These are phyloP conservation scores for Iguana delicatissima DNA, from an alignment of 2,797 vertebrate species.

Conservation along the genomic window DNA sequence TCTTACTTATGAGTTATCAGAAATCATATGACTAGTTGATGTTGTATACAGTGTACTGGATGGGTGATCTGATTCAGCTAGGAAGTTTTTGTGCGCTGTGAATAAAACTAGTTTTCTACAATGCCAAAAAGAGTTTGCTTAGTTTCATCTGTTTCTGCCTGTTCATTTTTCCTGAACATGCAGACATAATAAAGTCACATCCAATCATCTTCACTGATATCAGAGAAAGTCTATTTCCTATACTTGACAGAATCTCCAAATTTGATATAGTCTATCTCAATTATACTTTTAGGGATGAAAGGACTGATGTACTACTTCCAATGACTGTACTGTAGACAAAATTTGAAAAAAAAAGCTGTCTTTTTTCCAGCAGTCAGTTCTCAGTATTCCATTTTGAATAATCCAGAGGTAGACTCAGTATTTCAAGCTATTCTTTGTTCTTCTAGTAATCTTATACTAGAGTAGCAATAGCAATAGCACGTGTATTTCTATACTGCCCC, in stretches of 20 bases:
- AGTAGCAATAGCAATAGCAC: too few relatives aligned
- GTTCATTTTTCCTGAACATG: background rate
- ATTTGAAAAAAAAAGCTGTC: background rate
- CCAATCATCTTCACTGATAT: background rate
- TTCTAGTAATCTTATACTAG: background rate
- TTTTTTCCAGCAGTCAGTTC: background rate
- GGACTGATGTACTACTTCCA: background rate
- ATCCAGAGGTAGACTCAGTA: background rate
- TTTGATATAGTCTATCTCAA: background rate
- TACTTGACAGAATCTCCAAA: constrained; percentile 5
- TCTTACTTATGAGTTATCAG: background rate
- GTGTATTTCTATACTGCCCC: too few relatives aligned
- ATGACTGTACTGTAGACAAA: background rate
- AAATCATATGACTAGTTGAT: background rate
- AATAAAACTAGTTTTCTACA: background rate
- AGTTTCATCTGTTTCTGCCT: background rate
- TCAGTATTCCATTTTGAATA: background rate
- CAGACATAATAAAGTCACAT: constrained; percentile 6
- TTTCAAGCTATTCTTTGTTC: background rate
- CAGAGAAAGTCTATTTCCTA: constrained; percentile 1
- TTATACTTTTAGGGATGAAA: background rate
- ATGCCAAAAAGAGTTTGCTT: too few relatives aligned
- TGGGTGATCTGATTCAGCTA: too few relatives aligned
- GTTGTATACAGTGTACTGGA: background rate
- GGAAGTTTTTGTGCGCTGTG: background rate